These are phyloP conservation scores for Archaeoteleia sp. DNA, from an alignment of 2,888 invertebrate genomes.

Conservation along the genomic window DNA sequence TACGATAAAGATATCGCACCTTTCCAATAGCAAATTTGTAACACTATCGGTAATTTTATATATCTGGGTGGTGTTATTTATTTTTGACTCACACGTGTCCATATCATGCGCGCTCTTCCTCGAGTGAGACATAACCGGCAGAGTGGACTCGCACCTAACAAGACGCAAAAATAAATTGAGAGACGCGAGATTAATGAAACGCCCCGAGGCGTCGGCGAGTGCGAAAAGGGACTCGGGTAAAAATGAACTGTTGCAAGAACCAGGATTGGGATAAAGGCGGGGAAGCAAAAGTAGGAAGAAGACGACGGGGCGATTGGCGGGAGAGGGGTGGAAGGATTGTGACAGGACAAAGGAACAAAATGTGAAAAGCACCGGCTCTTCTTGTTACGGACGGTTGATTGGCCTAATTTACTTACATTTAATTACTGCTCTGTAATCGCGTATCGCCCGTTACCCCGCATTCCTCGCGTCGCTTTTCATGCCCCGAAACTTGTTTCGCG, in stretches of 20 bases:
- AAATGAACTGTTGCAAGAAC: constrained; percentile 56
- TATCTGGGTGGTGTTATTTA: constrained; percentile 3
- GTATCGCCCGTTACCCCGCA: constrained; percentile 36
- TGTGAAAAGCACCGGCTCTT: constrained; percentile 46
- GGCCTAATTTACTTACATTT: constrained; percentile 73
- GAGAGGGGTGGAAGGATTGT: constrained; percentile 36
- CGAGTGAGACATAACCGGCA: constrained; percentile 65
- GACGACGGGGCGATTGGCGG: constrained; percentile 42
- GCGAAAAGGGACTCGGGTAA: constrained; percentile 61
- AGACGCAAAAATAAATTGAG: constrained; percentile 73
- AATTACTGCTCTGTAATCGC: constrained; percentile 65
- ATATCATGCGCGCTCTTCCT: constrained; percentile 36
- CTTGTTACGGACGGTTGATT: constrained; percentile 61
- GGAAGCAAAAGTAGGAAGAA: constrained; percentile 35
- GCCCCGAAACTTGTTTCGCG: constrained; percentile 41
- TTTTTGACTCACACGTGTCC: constrained; percentile 39
- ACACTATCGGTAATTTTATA: too few relatives aligned
- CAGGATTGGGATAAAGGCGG: constrained; percentile 55
- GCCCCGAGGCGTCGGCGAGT: constrained; percentile 68
- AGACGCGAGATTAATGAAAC: constrained; percentile 73
- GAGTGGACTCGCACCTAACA: constrained; percentile 67
- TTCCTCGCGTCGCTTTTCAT: constrained; percentile 40
- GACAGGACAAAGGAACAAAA: constrained; percentile 49
- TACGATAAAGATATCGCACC: too few relatives aligned
- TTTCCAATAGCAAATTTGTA: too few relatives aligned